phyloP scores from a whole-genome alignment of 1,140 invertebrate genomes.

The Triops cancriformis region DNA sequence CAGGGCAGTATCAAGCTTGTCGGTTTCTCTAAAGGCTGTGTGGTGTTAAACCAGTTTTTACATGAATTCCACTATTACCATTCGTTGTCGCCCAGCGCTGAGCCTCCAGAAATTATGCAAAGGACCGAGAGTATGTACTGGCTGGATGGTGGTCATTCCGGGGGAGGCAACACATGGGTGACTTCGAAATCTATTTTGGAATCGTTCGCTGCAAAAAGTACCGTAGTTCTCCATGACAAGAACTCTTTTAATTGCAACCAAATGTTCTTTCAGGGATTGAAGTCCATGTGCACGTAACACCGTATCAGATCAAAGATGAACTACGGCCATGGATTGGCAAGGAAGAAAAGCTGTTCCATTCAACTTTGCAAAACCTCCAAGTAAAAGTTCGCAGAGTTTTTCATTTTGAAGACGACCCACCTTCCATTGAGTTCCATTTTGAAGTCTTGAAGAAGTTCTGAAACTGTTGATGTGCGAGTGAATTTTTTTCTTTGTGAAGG shows the following conservation, averaged over 20 bases:
- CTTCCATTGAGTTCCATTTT: constrained; percentile 59
- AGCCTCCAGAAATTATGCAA: constrained; percentile 31
- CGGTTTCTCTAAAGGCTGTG: constrained; percentile 86
- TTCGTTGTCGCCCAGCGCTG: constrained; percentile 37
- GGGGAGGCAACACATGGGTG: constrained; percentile 74
- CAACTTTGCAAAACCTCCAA: constrained; percentile 53
- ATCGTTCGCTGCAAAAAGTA: constrained; percentile 56
- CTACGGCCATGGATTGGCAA: constrained; percentile 67
- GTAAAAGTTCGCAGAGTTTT: constrained; percentile 50
- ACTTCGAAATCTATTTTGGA: constrained; percentile 59
- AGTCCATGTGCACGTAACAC: constrained; percentile 67
- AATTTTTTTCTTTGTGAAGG: background rate
- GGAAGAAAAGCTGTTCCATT: constrained; percentile 67
- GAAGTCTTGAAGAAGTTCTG: constrained; percentile 40
- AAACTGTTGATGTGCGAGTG: background rate
- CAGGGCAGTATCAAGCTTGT: constrained; percentile 50
- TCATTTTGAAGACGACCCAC: constrained; percentile 54
- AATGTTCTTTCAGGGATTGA: constrained; percentile 47
- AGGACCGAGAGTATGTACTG: constrained; percentile 60
- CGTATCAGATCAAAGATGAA: constrained; percentile 69
- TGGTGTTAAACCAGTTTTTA: constrained; percentile 79
- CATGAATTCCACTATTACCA: constrained; percentile 65
- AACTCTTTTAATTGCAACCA: background rate
- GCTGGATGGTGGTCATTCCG: constrained; percentile 78
- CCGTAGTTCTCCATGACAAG: constrained; percentile 20